phyloP scores from a whole-genome alignment of 2,888 invertebrate genomes.

The Melitaea athalia region DNA sequence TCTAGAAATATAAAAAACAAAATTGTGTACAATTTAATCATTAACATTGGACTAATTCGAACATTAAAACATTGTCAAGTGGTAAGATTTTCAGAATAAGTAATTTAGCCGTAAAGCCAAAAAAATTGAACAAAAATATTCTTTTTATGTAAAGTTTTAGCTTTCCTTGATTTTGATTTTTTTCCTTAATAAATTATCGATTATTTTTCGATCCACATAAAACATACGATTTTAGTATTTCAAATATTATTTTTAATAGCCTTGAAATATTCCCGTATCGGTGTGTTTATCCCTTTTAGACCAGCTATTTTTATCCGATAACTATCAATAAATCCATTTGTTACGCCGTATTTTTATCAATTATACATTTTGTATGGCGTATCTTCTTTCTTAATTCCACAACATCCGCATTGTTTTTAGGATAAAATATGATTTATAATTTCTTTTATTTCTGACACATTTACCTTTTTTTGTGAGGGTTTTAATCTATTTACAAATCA shows the following conservation, averaged over 20 bases:
- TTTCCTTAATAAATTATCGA: background rate
- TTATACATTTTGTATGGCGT: conserved; percentile 49
- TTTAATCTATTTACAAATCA: background rate
- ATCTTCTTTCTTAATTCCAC: conserved; percentile 30
- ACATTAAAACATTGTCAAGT: too few species aligned
- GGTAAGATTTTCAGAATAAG: too few species aligned
- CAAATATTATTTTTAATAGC: conserved; percentile 24
- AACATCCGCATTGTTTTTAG: conserved; percentile 32
- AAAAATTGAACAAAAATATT: too few species aligned
- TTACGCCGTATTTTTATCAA: conserved; percentile 44
- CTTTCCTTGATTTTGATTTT: too few species aligned
- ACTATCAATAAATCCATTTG: conserved; percentile 45
- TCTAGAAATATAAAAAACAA: too few species aligned
- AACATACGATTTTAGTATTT: conserved; percentile 1
- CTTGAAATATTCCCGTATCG: conserved; percentile 37
- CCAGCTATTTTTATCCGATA: conserved; percentile 27
- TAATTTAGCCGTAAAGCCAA: too few species aligned
- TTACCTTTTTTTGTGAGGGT: background rate
- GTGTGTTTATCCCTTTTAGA: conserved; percentile 38
- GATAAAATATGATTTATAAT: conserved; percentile 9
- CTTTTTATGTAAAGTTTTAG: background rate
- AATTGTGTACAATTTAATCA: too few species aligned
- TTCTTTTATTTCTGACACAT: background rate
- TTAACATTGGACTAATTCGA: too few species aligned
- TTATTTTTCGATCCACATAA: background rate